These are phyloP conservation scores for Cheilosia grossa DNA, from an alignment of 2,888 invertebrate species.

Conservation along the genomic window DNA sequence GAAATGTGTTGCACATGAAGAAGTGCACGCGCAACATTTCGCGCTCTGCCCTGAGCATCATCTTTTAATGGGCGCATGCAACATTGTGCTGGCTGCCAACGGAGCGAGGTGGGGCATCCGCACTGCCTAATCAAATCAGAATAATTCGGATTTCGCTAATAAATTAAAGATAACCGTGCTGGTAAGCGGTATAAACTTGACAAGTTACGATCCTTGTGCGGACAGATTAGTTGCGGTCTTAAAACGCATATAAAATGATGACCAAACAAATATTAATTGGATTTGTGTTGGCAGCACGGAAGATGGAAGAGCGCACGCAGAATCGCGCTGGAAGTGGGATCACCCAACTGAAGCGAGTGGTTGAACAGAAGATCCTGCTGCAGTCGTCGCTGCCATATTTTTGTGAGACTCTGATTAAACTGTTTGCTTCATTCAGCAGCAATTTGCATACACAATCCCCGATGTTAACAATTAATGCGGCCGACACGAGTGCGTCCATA, in stretches of 20 bases:
- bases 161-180: conserved; percentile 63
- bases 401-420: too few relatives aligned
- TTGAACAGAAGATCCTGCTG: too few relatives aligned
- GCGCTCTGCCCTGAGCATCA: conserved; percentile 7
- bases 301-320: conserved; percentile 32
- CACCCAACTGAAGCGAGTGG: conserved; percentile 14
- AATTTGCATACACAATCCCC: conserved; percentile 28
- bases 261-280: conserved; percentile 50
- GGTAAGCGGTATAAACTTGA: conserved; percentile 53
- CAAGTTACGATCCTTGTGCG: conserved; percentile 46
- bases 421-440: neutral
- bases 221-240: conserved; percentile 21
- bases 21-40: conserved; percentile 42
- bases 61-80: neutral
- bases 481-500: conserved; percentile 27
- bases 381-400: too few relatives aligned
- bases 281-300: conserved; percentile 31
- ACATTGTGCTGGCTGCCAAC: conserved; percentile 15
- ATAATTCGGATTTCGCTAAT: conserved; percentile 57
- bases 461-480: conserved; percentile 49
- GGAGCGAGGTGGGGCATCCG: neutral
- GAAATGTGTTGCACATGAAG: conserved; percentile 59
- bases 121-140: conserved; percentile 64
- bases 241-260: conserved; percentile 51
- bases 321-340: conserved; percentile 39